phyloP scores from a whole-genome alignment of 2,113 vertebrate genomes.

The Coptodon rendalli region DNA sequence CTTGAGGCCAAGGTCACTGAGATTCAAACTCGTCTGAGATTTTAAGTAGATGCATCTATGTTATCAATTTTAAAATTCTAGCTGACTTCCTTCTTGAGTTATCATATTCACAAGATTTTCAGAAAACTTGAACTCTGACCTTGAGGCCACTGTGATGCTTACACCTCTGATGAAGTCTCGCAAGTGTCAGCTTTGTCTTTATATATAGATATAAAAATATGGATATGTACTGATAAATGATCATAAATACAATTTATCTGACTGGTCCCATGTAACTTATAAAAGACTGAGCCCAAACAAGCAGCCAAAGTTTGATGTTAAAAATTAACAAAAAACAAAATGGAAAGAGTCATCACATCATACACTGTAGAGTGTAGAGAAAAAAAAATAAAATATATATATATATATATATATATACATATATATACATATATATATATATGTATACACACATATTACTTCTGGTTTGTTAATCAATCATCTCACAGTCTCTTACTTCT shows the following conservation, averaged over 20 bases:
- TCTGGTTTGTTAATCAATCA: constrained; percentile 25
- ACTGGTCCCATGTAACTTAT: neutral
- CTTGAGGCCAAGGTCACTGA: neutral
- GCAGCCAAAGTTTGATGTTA: neutral
- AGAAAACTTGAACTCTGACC: neutral
- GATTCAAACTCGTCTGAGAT: neutral
- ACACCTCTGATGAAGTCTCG: neutral
- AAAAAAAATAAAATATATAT: neutral
- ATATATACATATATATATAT: neutral
- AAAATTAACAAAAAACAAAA: neutral
- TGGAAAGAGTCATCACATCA: neutral
- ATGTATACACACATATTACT: neutral
- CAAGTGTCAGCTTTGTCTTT: neutral
- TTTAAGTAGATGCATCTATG: neutral
- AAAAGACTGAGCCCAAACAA: neutral
- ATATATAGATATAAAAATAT: neutral
- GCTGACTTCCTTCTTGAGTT: neutral
- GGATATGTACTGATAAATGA: neutral
- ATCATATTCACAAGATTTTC: neutral
- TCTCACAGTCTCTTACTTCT: neutral
- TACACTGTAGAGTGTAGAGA: neutral
- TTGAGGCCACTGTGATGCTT: neutral
- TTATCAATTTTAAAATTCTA: neutral
- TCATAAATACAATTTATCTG: neutral
- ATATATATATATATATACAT: neutral